Conservation (phyloP, 2,797 vertebrate species). For the Clamator glandarius region DNA sequence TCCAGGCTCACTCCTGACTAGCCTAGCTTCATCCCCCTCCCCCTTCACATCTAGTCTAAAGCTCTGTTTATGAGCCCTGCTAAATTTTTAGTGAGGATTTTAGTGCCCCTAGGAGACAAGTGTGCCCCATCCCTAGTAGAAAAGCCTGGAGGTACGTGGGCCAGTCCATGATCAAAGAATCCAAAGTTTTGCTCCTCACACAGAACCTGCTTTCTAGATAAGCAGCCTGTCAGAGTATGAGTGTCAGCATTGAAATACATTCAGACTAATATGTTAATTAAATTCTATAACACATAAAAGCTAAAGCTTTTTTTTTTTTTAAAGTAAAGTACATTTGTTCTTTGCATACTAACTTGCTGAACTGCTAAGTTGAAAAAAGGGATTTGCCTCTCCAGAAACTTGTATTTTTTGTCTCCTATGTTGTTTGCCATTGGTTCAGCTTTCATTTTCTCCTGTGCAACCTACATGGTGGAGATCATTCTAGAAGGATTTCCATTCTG, state of each 20-base stretch:
- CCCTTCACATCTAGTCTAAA: no score
- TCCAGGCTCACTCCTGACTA: no score
- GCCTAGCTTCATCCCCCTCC: no score
- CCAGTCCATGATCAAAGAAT: no score
- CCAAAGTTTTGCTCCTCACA: no score
- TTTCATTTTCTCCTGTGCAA: neutral
- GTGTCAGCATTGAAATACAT: neutral
- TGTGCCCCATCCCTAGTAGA: no score
- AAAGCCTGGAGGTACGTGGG: no score
- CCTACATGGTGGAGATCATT: neutral
- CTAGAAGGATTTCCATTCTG: neutral
- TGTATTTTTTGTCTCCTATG: neutral
- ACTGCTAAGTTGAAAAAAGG: neutral
- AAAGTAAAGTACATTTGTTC: neutral
- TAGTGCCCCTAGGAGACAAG: no score
- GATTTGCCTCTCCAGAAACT: neutral
- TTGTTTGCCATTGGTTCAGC: neutral
- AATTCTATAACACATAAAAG: neutral
- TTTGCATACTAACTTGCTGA: neutral
- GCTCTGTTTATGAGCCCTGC: no score
- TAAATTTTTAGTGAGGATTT: no score
- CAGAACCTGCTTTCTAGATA: neutral
- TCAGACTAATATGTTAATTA: neutral
- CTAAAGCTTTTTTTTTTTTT: neutral
- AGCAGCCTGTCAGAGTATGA: neutral